These are phyloP conservation scores for Mythimna lalbum DNA, from an alignment of 2,888 invertebrate genomes.

Conservation along the genomic window DNA sequence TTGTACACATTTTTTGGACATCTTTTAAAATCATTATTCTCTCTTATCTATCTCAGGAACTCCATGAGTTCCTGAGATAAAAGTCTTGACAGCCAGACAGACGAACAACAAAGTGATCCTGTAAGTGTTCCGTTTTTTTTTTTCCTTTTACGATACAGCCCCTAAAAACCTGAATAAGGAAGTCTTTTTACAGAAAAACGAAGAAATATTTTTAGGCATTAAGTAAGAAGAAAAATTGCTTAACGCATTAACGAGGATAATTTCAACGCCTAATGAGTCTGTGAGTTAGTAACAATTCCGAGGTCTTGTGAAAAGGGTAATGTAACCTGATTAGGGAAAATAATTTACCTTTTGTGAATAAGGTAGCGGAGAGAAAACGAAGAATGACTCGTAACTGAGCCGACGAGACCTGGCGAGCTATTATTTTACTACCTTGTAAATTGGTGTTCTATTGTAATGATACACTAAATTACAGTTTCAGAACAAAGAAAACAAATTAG, in stretches of 20 bases:
- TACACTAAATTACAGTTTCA: background rate
- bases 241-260: conserved; percentile 5
- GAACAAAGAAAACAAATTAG: background rate
- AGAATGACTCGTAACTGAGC: conserved; percentile 10
- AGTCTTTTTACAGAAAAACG: background rate
- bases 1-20: too few species aligned
- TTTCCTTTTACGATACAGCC: too few species aligned
- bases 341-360: conserved; percentile 41
- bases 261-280: conserved; percentile 41
- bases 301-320: conserved; percentile 13
- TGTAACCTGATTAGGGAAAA: conserved; percentile 24
- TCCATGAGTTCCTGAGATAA: too few species aligned
- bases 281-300: conserved; percentile 31
- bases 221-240: background rate
- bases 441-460: background rate
- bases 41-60: too few species aligned
- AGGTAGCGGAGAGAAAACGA: background rate
- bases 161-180: background rate
- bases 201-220: background rate
- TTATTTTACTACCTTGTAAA: background rate
- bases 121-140: too few species aligned
- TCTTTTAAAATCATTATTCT: too few species aligned
- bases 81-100: too few species aligned
- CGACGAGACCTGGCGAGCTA: background rate
- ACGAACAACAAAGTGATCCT: too few species aligned